phyloP scores from a whole-genome alignment of 1,140 invertebrate species.

The Tyrophagus putrescentiae region DNA sequence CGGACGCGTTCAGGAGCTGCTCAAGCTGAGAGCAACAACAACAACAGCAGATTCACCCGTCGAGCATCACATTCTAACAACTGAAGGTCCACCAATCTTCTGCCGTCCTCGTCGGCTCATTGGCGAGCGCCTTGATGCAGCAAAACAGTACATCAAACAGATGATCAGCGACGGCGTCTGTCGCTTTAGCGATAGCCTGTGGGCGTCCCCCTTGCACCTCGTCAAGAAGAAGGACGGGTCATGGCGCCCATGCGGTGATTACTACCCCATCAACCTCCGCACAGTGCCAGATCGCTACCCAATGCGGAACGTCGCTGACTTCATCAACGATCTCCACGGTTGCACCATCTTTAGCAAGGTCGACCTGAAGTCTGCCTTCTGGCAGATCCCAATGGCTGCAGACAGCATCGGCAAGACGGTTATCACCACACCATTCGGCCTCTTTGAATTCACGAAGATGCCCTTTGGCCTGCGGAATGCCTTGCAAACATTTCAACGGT shows the following conservation, averaged over 20 bases:
- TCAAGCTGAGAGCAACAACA: too few species aligned
- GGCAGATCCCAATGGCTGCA: constrained; percentile 27
- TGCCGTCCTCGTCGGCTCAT: neutral
- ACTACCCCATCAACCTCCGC: constrained; percentile 29
- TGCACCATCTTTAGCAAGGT: constrained; percentile 27
- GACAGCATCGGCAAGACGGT: constrained; percentile 16
- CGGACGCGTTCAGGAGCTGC: too few species aligned
- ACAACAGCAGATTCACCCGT: too few species aligned
- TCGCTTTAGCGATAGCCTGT: constrained; percentile 31
- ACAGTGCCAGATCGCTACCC: constrained; percentile 29
- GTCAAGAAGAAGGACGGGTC: constrained; percentile 29
- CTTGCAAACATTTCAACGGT: neutral
- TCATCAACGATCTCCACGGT: constrained; percentile 27
- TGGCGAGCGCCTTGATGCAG: neutral
- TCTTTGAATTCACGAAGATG: too few species aligned
- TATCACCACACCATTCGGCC: constrained; percentile 20
- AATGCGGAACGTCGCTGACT: constrained; percentile 30
- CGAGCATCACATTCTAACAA: neutral
- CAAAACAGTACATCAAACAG: constrained; percentile 13
- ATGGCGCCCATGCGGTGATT: constrained; percentile 31
- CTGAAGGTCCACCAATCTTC: neutral
- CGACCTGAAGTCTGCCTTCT: constrained; percentile 30
- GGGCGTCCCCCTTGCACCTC: constrained; percentile 31
- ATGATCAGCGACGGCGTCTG: constrained; percentile 29
- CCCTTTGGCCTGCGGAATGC: constrained; percentile 15